Percentiles rank a stretch among this genome's conserved stretches.
Evolutionary conservation across 2,888 invertebrate genomes (phyloP).

Genomic region (Zaprionus bogoriensis): DNA sequence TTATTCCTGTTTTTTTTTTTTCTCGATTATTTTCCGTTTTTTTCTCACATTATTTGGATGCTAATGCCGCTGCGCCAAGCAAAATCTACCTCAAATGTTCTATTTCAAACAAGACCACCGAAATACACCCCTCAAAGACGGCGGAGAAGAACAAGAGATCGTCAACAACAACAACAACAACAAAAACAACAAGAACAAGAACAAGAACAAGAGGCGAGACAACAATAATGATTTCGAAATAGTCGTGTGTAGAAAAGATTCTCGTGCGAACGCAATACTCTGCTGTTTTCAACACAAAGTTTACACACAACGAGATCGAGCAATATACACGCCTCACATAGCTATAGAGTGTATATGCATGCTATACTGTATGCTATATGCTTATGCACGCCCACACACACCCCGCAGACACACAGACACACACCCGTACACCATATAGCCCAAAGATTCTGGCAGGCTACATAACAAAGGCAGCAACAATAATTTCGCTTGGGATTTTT

Average conservation of each 20-base stretch:
- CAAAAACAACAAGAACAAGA: conserved; percentile 4
- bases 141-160: conserved; percentile 35
- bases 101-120: conserved; percentile 39
- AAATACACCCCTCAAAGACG: conserved; percentile 33
- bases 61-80: background rate
- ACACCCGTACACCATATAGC: conserved; percentile 8
- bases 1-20: conserved; percentile 1
- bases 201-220: background rate
- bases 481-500: conserved; percentile 33
- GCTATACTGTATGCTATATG: conserved; percentile 19
- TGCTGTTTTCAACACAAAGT: conserved; percentile 48
- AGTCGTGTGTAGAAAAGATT: conserved; percentile 24
- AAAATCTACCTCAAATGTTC: background rate
- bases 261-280: conserved; percentile 28
- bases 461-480: conserved; percentile 8
- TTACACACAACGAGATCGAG: no score
- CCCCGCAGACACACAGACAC: conserved; percentile 2
- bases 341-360: background rate
- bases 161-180: conserved; percentile 9
- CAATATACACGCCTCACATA: no score
- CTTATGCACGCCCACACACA: conserved; percentile 29
- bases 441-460: conserved; percentile 23
- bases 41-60: background rate
- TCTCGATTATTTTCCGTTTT: no score
- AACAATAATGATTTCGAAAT: conserved; percentile 47